Percentiles rank a stretch among this genome's conserved stretches.
Conservation (phyloP, 2,797 vertebrate species). For the Apodemus agrarius region DNA sequence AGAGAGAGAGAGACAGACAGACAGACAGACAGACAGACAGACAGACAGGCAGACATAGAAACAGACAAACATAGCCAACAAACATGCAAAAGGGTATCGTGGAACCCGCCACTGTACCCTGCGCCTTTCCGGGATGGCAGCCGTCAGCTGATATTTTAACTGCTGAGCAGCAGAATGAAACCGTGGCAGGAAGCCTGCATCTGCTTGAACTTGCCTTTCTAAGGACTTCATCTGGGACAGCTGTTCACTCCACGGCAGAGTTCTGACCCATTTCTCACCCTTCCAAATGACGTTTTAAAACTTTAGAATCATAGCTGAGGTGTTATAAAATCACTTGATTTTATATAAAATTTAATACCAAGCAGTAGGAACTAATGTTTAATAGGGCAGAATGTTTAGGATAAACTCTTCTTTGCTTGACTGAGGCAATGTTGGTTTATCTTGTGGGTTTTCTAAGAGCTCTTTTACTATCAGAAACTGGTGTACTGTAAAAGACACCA, state of each 20-base stretch:
- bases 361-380: conserved; percentile 12
- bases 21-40: not conserved
- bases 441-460: not conserved
- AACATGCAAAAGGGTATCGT: not conserved
- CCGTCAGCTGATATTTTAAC: not conserved
- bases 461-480: not conserved
- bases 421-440: not conserved
- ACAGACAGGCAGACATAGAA: not conserved
- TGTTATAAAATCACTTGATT: conserved; percentile 9
- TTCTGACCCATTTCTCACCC: conserved; percentile 9
- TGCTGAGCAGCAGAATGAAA: not conserved
- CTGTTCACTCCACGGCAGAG: not conserved
- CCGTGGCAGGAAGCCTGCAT: not conserved
- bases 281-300: conserved; percentile 18
- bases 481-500: not conserved
- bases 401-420: not conserved
- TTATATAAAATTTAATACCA: conserved; percentile 18
- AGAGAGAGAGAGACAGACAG: not conserved
- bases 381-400: not conserved
- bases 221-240: not conserved
- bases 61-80: not conserved
- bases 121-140: not conserved
- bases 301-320: not conserved
- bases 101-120: accelerated
- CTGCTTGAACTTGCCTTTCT: not conserved